Evolutionary conservation across 1,140 invertebrate genomes (phyloP), one percentile per base, ranked within the genome.

Genomic region (Telenomus remus): DNA sequence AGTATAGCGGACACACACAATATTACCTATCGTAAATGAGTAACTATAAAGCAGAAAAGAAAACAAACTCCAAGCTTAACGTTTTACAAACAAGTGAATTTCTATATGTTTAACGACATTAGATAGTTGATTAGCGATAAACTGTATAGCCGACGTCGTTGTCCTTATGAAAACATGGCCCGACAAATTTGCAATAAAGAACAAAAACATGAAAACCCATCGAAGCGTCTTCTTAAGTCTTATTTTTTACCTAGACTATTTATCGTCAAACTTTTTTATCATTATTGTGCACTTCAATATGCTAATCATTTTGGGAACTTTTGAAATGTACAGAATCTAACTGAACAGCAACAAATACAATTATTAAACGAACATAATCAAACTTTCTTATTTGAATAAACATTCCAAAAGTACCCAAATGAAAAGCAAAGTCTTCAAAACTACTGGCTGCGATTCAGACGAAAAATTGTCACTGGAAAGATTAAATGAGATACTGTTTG

Each of bases 61-160:
- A 61, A 55, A 69, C 49, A 63, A 64, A 76, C 59, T 76, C 64
- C 70, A 74, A 78, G 70, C 76, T 73, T 73, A 77, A 60, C 54
- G 63, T 78, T 75, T 72, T 59, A 75, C 57, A 64, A 72, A 39
- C 9, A 72, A 78, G 54, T 68, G 55, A 78, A 78, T 80, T 78
- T 78, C 72, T 78, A 70, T 78, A 76, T 78, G 64, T 75, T 73
- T 64, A 60, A 75, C 72, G 49, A 76, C 53, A 73, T 69, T 75
- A 80, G 65, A 53, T 73, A 66, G 65, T 71, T 66, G 48, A 76
- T 61, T 79, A 78, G 72, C 57, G 60, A 66, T 78, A 73, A 27
- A 78, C 66, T 76, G 64, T 66, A 61, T 64, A 74, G 68, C 65
- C 59, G 59, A 63, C 68, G 48, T 68, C 43, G 47, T 64, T 64